A percentile compares a stretch with the other conserved stretches of the same genome.
Conservation (phyloP, 2,888 invertebrate genomes). For the Adineta ricciae region DNA sequence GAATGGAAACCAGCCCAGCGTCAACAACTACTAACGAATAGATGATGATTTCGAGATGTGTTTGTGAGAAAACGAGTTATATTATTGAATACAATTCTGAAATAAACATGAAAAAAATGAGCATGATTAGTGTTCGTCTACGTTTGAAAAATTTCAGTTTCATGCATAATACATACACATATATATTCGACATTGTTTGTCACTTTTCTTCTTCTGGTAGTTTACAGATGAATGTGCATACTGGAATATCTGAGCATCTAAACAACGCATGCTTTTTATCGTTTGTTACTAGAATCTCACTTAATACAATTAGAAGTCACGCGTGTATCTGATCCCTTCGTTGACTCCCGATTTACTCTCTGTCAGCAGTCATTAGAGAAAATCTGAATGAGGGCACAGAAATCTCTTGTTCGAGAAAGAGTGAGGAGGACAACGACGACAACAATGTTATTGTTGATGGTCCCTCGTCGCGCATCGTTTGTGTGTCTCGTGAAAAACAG, state of each 20-base stretch:
- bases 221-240: background rate
- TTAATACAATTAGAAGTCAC: constrained; percentile 5
- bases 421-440: background rate
- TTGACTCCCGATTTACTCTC: background rate
- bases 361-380: background rate
- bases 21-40: background rate
- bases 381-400: background rate
- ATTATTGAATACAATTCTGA: background rate
- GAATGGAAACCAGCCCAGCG: background rate
- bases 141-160: background rate
- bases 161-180: background rate
- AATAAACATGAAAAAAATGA: background rate
- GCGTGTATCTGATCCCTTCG: background rate
- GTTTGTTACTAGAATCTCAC: background rate
- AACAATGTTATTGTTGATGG: background rate
- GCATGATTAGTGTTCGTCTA: background rate
- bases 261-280: background rate
- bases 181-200: background rate
- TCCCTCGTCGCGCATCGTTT: background rate
- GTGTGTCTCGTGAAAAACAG: background rate
- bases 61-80: background rate
- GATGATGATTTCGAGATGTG: background rate
- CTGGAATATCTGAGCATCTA: background rate
- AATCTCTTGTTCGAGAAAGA: background rate
- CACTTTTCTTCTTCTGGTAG: background rate